phyloP scores from a whole-genome alignment of 2,113 vertebrate species.

The Microtus oregoni region DNA sequence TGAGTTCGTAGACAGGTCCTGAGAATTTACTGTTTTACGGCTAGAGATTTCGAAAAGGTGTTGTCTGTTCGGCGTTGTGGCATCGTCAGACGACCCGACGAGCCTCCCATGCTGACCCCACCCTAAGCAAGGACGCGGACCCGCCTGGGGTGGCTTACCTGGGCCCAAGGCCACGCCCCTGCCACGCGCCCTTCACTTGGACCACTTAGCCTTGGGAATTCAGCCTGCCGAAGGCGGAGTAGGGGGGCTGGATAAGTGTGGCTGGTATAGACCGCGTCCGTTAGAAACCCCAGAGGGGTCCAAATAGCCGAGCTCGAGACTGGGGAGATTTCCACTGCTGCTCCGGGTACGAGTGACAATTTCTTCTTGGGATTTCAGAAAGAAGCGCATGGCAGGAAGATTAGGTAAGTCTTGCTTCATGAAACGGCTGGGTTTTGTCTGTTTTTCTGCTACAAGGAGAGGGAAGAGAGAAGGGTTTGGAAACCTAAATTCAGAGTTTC shows the following conservation, averaged over 20 bases:
- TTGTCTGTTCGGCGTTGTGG: accelerated
- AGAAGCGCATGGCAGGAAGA: accelerated
- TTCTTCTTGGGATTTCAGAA: background rate
- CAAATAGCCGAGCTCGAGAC: accelerated
- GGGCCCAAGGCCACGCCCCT: background rate
- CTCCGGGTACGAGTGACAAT: accelerated
- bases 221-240: accelerated
- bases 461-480: background rate
- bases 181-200: background rate
- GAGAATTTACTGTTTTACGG: background rate
- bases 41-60: accelerated
- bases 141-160: accelerated
- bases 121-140: background rate
- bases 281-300: background rate
- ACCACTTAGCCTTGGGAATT: background rate
- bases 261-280: background rate
- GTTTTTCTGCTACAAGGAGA: too few relatives aligned
- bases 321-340: background rate
- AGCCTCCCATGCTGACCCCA: background rate
- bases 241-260: background rate
- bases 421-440: background rate
- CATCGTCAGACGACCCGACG: too few relatives aligned
- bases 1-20: too few relatives aligned
- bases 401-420: slow-evolving; percentile 24
- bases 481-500: background rate